A percentile compares a stretch with the other conserved stretches of the same genome.
Conservation (phyloP, 2,797 vertebrate genomes). For the Hyperoplus immaculatus region DNA sequence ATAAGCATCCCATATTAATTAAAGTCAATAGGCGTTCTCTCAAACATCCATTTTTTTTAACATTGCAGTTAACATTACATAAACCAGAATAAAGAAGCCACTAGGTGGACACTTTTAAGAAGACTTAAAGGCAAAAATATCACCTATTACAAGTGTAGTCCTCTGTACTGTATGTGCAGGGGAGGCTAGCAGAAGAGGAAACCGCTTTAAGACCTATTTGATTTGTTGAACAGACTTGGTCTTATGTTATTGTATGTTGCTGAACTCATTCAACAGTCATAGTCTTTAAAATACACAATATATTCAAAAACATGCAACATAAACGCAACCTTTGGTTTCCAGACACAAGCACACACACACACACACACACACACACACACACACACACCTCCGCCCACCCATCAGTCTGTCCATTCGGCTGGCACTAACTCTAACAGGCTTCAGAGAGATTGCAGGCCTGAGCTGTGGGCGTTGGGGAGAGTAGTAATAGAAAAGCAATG, state of each 20-base stretch:
- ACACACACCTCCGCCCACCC: slow-evolving; percentile 77
- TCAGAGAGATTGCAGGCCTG: slow-evolving; percentile 87
- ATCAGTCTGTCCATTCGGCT: slow-evolving; percentile 86
- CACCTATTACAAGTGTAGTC: slow-evolving; percentile 42
- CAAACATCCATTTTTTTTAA: no score
- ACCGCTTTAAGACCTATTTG: slow-evolving; percentile 58
- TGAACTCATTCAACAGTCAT: slow-evolving; percentile 67
- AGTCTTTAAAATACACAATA: slow-evolving; percentile 69
- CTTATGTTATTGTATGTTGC: slow-evolving; percentile 46
- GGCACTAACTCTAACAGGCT: slow-evolving; percentile 90
- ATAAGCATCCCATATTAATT: not conserved
- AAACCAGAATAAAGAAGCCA: no score
- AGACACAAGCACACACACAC: slow-evolving; percentile 34
- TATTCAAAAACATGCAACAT: slow-evolving; percentile 77
- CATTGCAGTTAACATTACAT: no score
- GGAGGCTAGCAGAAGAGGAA: slow-evolving; percentile 44
- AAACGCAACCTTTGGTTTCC: slow-evolving; percentile 75
- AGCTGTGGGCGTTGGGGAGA: slow-evolving; percentile 82
- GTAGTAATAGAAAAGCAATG: slow-evolving; percentile 88
- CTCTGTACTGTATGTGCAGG: slow-evolving; percentile 29
- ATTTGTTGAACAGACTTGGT: slow-evolving; percentile 64
- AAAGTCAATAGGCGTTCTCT: not conserved
- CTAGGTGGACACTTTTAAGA: no score
- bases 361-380: slow-evolving; percentile 28
- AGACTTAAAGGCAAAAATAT: slow-evolving; percentile 7